Evolutionary conservation across 2,113 vertebrate species (phyloP), one percentile per base, ranked within the genome.

Genomic region (Notarius quadriscutis): DNA sequence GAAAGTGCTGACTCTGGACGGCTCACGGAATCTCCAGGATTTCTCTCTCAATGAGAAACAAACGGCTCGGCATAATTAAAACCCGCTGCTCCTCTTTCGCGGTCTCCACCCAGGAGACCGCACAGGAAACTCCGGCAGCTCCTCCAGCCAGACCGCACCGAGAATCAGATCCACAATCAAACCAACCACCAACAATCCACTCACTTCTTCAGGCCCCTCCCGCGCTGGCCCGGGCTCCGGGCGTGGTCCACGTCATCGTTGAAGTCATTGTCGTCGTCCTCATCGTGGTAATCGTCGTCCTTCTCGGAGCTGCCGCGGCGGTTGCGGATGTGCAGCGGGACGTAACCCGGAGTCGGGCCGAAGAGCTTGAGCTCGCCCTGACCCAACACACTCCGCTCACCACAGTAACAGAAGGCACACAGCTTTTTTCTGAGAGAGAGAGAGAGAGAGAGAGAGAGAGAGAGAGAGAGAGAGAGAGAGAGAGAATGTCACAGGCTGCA

Each of bases 381-480:
- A 88, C 98, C 98, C 93, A 99, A 94, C 25, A 96, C 95, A 93
- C 97, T 97, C 81, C 95, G 93, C 81, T 97, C 96, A 81, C 97
- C 97, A 91, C 96, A 96, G 93, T 97, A 97, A 95, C 98, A 99
- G 93, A 99, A 99, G 93, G 97, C 98, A 92, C 98, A 99, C 93
- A 97, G 97, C 95, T 97, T 97, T 93, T 98, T 96, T 87, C 97
- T 99, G 93, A 79, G n/a, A 88, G 18, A 67, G 15, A 80, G 27
- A 63, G 22, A 87, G 90, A 78, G 57, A 65, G 41, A 34, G 72
- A 85, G 27, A 79, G 9, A 71, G 17, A 51, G 41, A 78, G 9
- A 81, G 50, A 78, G 22, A 87, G 90, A 78, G 57, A 65, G 5
- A 11, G 2, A 74, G 71, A 74, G 15, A 74, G 71, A 48, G 14